Evolutionary conservation across 2,113 vertebrate genomes (phyloP), one percentile per base, ranked within the genome.

Genomic region (Pleuronectes platessa): DNA sequence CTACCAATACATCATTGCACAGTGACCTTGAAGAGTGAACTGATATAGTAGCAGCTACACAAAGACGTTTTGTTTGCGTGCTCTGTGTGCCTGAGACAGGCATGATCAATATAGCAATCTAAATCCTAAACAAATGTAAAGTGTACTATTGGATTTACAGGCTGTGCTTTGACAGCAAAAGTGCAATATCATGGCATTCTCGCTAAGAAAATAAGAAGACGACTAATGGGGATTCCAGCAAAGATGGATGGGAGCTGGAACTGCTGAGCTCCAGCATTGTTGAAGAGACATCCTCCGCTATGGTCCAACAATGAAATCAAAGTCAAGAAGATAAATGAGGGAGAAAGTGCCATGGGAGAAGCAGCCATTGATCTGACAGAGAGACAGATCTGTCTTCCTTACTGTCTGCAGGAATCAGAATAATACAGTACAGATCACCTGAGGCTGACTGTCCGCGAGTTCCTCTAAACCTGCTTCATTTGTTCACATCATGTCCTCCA

Each of bases 331-430:
- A 86, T 78, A 71, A 88, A 91, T 88, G 82, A 70, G 66, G 56
- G 63, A 72, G 74, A 81, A 74, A 83, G 84, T 58, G 70, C 75
- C 72, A 59, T 18, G 72, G 82, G 88, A 89, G 79, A 79, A 26
- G 71, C 77, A 20, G 67, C 67, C 75, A 89, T 89, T 86, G 89
- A 91, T 91, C 79, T 71, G 69, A 45, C 72, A 18, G 40, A 77
- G 74, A 79, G 84, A 81, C 76, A 85, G 82, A 89, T 84, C 74
- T 66, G 83, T 85, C 84, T 89, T 86, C 61, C 73, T 81, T 64
- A 76, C 68, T 73, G 77, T 82, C 84, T 61, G 71, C 67, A 56
- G 78, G 70, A 77, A 81, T 79, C 72, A 59, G 37, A 85, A 83
- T 81, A 76, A 79, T 77, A 85, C 80, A 81, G 79, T 76, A 72